These are phyloP conservation scores for Lethrus apterus DNA, from an alignment of 1,140 invertebrate species.

Conservation along the genomic window DNA sequence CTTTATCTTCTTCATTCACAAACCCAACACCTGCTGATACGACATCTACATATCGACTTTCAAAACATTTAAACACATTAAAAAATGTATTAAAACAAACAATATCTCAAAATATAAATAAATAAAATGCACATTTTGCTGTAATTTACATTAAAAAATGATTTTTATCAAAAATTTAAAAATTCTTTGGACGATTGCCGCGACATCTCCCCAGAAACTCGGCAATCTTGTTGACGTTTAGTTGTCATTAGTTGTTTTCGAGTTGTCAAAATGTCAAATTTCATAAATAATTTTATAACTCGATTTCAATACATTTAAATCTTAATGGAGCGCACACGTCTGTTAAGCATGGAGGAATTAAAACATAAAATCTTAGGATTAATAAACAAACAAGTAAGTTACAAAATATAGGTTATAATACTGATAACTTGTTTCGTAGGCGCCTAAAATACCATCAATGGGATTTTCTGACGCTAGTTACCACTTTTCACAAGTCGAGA, in stretches of 20 bases:
- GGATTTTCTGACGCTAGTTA: constrained; percentile 46
- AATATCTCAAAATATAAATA: too few species aligned
- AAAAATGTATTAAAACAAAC: too few species aligned
- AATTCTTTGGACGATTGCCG: not conserved
- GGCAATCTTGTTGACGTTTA: not conserved
- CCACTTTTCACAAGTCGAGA: constrained; percentile 34
- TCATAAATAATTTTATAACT: not conserved
- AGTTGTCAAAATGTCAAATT: constrained; percentile 1
- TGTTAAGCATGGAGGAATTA: constrained; percentile 51
- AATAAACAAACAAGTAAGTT: constrained; percentile 47
- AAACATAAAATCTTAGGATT: constrained; percentile 47
- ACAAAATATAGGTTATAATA: constrained; percentile 21
- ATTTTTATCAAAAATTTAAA: not conserved
- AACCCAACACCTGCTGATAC: not conserved
- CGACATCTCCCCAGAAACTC: constrained; percentile 1
- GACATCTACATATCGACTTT: too few species aligned
- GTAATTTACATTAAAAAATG: not conserved
- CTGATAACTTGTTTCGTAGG: constrained; percentile 23
- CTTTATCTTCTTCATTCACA: constrained; percentile 9
- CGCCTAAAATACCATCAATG: constrained; percentile 49
- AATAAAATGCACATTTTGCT: not conserved
- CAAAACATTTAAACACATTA: too few species aligned
- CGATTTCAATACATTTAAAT: not conserved
- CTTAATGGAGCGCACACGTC: too few species aligned
- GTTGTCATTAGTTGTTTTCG: not conserved